phyloP scores from a whole-genome alignment of 2,113 vertebrate genomes.

The Hydrochoerus hydrochaeris region DNA sequence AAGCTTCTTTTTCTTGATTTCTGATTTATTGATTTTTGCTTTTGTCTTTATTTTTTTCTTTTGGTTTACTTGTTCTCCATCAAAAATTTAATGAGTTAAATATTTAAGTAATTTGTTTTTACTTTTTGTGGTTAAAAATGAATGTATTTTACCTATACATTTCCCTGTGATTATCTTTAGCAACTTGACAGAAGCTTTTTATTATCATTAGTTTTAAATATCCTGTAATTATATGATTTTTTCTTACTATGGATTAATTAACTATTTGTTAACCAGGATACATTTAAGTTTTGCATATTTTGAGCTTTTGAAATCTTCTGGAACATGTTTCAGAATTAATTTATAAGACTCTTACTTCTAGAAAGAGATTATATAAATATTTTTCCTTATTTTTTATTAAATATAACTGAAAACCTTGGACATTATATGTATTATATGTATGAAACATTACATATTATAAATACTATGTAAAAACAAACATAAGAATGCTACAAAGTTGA shows the following conservation, averaged over 20 bases:
- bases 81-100: background rate
- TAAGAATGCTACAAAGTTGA: background rate
- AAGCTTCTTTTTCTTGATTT: background rate
- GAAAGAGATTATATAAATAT: background rate
- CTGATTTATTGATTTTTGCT: background rate
- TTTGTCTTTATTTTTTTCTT: conserved; percentile 31
- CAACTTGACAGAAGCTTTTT: background rate
- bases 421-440: background rate
- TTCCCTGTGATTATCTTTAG: background rate
- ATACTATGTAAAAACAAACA: background rate
- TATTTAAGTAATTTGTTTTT: background rate
- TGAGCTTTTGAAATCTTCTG: background rate
- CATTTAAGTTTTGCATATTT: background rate
- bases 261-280: background rate
- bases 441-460: background rate
- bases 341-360: background rate
- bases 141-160: background rate
- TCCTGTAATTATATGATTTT: background rate
- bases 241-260: background rate
- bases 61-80: background rate
- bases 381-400: background rate
- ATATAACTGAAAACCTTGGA: background rate
- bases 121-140: conserved; percentile 41
- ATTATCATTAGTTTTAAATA: conserved; percentile 8
- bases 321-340: background rate